phyloP scores from a whole-genome alignment of 2,797 vertebrate species.

The Dendrocincla tyrannina region DNA sequence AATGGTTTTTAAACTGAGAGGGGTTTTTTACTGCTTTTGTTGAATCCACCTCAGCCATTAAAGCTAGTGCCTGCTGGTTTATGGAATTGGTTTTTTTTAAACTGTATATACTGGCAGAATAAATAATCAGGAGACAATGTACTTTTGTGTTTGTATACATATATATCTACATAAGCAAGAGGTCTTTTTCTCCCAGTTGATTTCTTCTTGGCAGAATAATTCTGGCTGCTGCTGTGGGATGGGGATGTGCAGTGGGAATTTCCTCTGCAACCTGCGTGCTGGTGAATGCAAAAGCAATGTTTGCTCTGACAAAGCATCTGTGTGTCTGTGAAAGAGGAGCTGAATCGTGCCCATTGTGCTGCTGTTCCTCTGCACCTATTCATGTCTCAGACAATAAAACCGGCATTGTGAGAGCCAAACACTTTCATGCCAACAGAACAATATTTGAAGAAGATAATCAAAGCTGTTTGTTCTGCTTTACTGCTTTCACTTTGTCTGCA shows the following conservation, averaged over 20 bases:
- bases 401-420: slow-evolving; percentile 16
- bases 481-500: slow-evolving; percentile 23
- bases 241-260: not conserved
- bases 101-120: not conserved
- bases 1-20: not conserved
- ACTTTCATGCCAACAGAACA: not conserved
- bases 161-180: not conserved
- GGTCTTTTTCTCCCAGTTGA: not conserved
- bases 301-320: not conserved
- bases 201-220: not conserved
- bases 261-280: not conserved
- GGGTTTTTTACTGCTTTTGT: not conserved
- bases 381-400: not conserved
- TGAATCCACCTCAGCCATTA: not conserved
- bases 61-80: not conserved
- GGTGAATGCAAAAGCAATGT: not conserved
- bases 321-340: not conserved
- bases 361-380: slow-evolving; percentile 1
- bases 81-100: not conserved
- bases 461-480: slow-evolving; percentile 59
- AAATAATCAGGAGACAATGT: not conserved
- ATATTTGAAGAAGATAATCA: slow-evolving; percentile 58
- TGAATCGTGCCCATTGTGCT: slow-evolving; percentile 31
- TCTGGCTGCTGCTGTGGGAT: not conserved
- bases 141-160: not conserved